Base-by-base conservation (phyloP, 2,888 invertebrate species). In the Altica lythri region DNA sequence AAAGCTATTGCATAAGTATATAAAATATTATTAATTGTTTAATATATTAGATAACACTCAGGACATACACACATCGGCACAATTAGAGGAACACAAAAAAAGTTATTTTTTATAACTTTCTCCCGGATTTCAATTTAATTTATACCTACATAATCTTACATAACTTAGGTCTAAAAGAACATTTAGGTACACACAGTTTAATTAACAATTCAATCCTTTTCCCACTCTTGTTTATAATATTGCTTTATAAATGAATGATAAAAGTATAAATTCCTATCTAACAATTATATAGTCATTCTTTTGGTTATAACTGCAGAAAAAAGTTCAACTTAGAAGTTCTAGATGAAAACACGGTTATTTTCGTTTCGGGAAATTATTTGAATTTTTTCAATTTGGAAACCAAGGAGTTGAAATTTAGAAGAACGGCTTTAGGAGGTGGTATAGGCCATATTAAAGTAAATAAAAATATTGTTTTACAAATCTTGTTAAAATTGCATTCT, bases 241-340 rank as follows among this genome's bases (percentile, higher is more conserved):
- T 22, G 4, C 4, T 22, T 22, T 6, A 4, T 22, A 5, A 5
- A 5, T 4, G 22, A 5, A 4, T 10, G 4, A 9, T 8, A 19
- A 12, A 25, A n/a, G 8, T 16, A 30, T 27, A 19, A 32, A 8
- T 14, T 38, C 27, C 13, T 32, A 19, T 18, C 19, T 18, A n/a
- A 52, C 42, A 52, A 50, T 35, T 19, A 42, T 35, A 2, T 61
- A 93, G 92, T 70, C 81, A 90, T 76, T 93, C 93, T 0, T 94
- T 86, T 73, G 92, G 92, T 5, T 95, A 92, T 72, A 87, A 94
- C 72, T 91, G 92, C 70, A 84, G 82, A 62, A 88, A 86, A 66
- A 82, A 86, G 53, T 90, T 87, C 70, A 95, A 95, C 72, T 74
- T 95, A 34, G 86, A 88, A 57, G 82, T 89, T 2, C 82, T 89